Base-by-base conservation (phyloP, 2,888 invertebrate genomes). In the Caenorhabditis becei region DNA sequence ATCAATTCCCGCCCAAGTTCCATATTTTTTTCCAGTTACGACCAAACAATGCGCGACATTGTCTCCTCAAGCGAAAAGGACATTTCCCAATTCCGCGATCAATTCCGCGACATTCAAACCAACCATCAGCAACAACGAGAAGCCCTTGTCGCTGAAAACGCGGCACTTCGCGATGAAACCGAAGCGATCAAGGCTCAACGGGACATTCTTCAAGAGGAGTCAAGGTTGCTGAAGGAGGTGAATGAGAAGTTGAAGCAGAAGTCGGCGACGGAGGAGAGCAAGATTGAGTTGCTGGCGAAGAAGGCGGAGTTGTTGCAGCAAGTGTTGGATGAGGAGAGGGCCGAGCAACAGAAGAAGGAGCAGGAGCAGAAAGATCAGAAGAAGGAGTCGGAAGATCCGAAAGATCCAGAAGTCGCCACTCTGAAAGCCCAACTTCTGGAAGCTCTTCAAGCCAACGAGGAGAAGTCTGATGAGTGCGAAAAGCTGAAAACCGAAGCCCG, bases 391-490 rank as follows among this genome's bases (percentile, higher is more conserved):
- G 3, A 47, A 0, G 26, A 28, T 2, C 1, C 16, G 4, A 26
- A 10, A 5, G 53, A 41, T 10, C 35, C n/a, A 16, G 28, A 63
- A 8, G 37, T 47, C 28, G 41, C 14, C 3, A 18, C 24, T 28
- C 28, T 72, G 24, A 20, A 24, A 10, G 20, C 8, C 3, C 86
- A 87, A 62, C 66, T 88, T 4, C 41, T 35, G 4, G 86, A 88
- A 44, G 82, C 83, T 11, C 77, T 88, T 14, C 63, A 70, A 7
- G 80, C 86, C 10, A 85, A 81, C 41, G 67, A 79, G 0, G 87
- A 88, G 62, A 83, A 84, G 35, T 81, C 86, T n/a, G 85, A 85
- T 2, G 88, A 88, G 47, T 83, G 82, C 35, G 86, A 84, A 26
- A 59, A 59, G 26, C 47, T 86, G 56, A 58, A 65, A 47, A 58